Percentiles rank a stretch among this genome's conserved stretches.
Evolutionary conservation across 2,797 vertebrate species (phyloP).

Genomic region (Harpagifer antarcticus): DNA sequence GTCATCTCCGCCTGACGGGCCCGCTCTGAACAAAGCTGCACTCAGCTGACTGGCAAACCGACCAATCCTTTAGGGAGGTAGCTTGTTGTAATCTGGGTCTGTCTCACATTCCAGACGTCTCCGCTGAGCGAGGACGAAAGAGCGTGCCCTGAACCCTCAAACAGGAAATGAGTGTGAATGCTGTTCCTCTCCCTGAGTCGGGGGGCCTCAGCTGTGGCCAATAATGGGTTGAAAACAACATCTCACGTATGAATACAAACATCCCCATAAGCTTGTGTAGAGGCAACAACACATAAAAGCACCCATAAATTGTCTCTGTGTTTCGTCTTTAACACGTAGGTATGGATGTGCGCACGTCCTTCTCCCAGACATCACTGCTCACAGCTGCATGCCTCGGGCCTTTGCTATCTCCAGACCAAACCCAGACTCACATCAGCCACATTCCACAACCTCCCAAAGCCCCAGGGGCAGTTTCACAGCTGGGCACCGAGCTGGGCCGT

Average conservation of each 20-base stretch:
- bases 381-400: slow-evolving; percentile 73
- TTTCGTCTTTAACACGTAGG: slow-evolving; percentile 31
- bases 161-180: slow-evolving; percentile 78
- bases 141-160: slow-evolving; percentile 54
- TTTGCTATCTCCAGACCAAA: slow-evolving; percentile 61
- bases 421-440: slow-evolving; percentile 69
- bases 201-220: slow-evolving; percentile 44
- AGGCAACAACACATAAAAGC: slow-evolving; percentile 16
- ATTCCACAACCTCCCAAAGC: slow-evolving; percentile 73
- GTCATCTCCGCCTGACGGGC: slow-evolving; percentile 61
- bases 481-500: slow-evolving; percentile 65
- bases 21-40: slow-evolving; percentile 51
- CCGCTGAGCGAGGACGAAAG: slow-evolving; percentile 31
- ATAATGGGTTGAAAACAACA: slow-evolving; percentile 31
- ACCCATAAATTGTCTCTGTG: slow-evolving; percentile 17
- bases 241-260: slow-evolving; percentile 44
- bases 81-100: slow-evolving; percentile 60
- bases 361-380: slow-evolving; percentile 57
- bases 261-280: slow-evolving; percentile 20
- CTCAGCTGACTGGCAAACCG: slow-evolving; percentile 62
- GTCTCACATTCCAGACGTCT: slow-evolving; percentile 68
- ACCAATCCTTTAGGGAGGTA: slow-evolving; percentile 50
- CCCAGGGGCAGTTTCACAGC: slow-evolving; percentile 73
- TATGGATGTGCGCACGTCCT: slow-evolving; percentile 34
- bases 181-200: slow-evolving; percentile 53